Evolutionary conservation across 2,797 vertebrate species (phyloP), one percentile per base, ranked within the genome.

Genomic region (Sorex maritimensis): DNA sequence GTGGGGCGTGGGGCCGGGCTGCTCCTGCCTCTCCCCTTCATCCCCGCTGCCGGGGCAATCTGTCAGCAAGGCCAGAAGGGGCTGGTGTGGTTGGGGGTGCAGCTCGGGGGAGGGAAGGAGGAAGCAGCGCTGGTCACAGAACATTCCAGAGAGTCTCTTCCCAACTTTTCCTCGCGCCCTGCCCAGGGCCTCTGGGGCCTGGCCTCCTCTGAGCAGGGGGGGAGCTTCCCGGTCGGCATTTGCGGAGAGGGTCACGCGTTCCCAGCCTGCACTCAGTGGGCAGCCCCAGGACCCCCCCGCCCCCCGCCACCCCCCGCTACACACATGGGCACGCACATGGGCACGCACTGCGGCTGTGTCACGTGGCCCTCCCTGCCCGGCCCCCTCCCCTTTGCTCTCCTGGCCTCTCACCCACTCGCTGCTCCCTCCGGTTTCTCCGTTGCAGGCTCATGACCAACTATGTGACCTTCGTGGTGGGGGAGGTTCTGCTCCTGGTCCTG

Each of bases 391-490:
- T 44, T 4, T 28, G 2, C 52, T 30, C 26, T 30, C 23, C 65
- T 9, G 5, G 72, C 49, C 55, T 44, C 30, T 44, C 30, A 34
- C 65, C 23, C 1, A 3, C 0, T 15, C 80, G 65, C 52, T 63
- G 0, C 11, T n/a, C n/a, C 26, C 26, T 30, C 41, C 41, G 61
- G 14, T 17, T 52, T 88, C n/a, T 95, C 52, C 94, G 2, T 73
- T 12, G 85, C 96, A 99, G 99, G 97, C 96, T 99, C 97, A 93
- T 98, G 88, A 98, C 99, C 92, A 99, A 99, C 97, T 99, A 99
- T 0, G 98, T 99, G 97, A 99, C 99, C 30, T 98, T 99, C 0
- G 98, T 96, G 38, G 97, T 99, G 24, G 99, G 99, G 17, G 99
- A 99, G 96, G 46, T 98, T 41, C 97, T 99, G 96, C 97, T 99